These are phyloP conservation scores for Autographa gamma DNA, from an alignment of 2,888 invertebrate genomes.

Conservation along the genomic window DNA sequence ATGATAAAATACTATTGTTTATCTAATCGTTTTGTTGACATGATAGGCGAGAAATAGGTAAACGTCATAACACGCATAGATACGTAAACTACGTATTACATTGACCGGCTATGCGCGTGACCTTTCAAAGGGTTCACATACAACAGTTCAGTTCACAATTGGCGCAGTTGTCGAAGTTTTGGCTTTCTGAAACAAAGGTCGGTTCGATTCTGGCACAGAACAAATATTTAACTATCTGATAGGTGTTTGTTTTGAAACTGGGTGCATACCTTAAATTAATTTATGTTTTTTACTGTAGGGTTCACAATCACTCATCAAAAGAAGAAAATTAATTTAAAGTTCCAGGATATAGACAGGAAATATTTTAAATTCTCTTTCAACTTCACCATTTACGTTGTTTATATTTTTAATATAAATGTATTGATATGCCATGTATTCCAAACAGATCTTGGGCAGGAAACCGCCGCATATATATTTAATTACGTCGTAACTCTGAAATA, in stretches of 20 bases:
- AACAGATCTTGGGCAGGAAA: conserved; percentile 60
- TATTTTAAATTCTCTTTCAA: neutral
- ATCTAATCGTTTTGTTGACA: conserved; percentile 30
- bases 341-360: no score
- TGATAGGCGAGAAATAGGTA: neutral
- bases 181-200: conserved; percentile 3
- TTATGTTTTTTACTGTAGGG: no score
- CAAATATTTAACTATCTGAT: neutral
- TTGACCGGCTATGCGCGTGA: conserved; percentile 6
- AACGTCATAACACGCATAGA: neutral
- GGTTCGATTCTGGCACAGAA: neutral
- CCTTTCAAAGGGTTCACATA: conserved; percentile 3
- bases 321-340: no score
- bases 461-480: conserved; percentile 66
- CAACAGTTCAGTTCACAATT: conserved; percentile 2
- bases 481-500: conserved; percentile 58
- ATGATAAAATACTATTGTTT: conserved; percentile 13
- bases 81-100: neutral
- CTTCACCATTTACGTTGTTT: neutral
- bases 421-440: conserved; percentile 27
- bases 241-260: neutral
- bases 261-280: neutral
- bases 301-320: no score
- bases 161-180: neutral
- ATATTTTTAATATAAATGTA: conserved; percentile 7